Conservation (phyloP, 1,140 invertebrate species). For the Halyomorpha halys region DNA sequence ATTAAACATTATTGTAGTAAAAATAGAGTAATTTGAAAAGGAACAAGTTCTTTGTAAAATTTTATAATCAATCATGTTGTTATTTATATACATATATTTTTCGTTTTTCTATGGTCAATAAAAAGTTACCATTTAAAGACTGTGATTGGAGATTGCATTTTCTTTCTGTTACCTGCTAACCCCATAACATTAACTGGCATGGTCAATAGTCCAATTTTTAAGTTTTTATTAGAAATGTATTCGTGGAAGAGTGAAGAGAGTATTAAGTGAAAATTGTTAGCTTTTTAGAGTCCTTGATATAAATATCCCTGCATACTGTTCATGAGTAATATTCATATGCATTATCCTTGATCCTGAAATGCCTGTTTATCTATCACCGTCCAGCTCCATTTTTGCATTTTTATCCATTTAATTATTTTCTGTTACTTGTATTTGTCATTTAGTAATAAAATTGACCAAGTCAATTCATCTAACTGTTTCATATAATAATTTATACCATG, state of each 20-base stretch:
- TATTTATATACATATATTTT: constrained; percentile 25
- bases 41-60: constrained; percentile 20
- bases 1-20: constrained; percentile 5
- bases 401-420: too few species aligned
- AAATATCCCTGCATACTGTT: too few species aligned
- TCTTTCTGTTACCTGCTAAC: constrained; percentile 25
- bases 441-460: too few species aligned
- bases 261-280: neutral
- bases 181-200: constrained; percentile 23
- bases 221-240: too few species aligned
- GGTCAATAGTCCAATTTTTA: constrained; percentile 15
- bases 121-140: constrained; percentile 30
- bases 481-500: too few species aligned
- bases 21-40: neutral
- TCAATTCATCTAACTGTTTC: too few species aligned
- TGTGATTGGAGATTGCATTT: constrained; percentile 24
- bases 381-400: too few species aligned
- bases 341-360: too few species aligned
- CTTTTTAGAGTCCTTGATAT: too few species aligned
- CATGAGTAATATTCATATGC: too few species aligned
- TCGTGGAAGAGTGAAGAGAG: neutral
- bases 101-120: constrained; percentile 31
- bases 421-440: too few species aligned
- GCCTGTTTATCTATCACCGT: too few species aligned
- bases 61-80: constrained; percentile 19